Evolutionary conservation across 1,140 invertebrate species (phyloP), one percentile per base, ranked within the genome.

Genomic region (Papilio helenus): DNA sequence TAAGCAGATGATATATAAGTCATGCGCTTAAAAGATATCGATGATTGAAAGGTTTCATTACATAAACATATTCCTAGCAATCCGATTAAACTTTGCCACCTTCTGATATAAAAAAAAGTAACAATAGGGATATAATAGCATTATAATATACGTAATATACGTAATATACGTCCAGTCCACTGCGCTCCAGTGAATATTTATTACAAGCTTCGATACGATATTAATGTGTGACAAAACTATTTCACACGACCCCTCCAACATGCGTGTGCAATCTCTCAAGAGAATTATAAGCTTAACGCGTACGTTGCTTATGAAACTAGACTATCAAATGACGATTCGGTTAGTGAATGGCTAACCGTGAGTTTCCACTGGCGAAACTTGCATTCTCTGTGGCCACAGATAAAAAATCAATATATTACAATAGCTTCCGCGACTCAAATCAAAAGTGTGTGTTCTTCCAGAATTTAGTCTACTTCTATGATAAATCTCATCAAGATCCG

Each of bases 1-100:
- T 68, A 68, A 65, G 12, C 26, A 34, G 4, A 65, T 4, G 61
- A 68, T 29, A 29, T 68, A 79, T 86, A 76, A 76, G 46, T 77
- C 76, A 80, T 73, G 61, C 49, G 9, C 34, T 87, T 85, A 81
- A 84, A 79, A 85, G 49, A 72, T 72, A 79, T 79, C 34, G n/a
- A 73, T 73, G 34, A 65, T 68, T 79, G 49, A 58, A 79, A 51
- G 49, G 71, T 73, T 79, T 72, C 49, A 20, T 73, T 51, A 23
- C 8, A 49, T 44, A 49, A 71, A 79, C 12, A 61, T 3, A 26
- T 10, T 20, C 51, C 51, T n/a, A 55, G 5, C 7, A 49, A 18
- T 16, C 18, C 51, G 51, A 55, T 55, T 55, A 20, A 20, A 20
- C 51, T 20, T 55, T 55, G n/a, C 51, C 34, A n/a, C n/a, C n/a